These are phyloP conservation scores for Halisarca cf. caerulea DNA, from an alignment of 37 sponge, comb jelly and placozoan genomes.

Conservation along the genomic window DNA sequence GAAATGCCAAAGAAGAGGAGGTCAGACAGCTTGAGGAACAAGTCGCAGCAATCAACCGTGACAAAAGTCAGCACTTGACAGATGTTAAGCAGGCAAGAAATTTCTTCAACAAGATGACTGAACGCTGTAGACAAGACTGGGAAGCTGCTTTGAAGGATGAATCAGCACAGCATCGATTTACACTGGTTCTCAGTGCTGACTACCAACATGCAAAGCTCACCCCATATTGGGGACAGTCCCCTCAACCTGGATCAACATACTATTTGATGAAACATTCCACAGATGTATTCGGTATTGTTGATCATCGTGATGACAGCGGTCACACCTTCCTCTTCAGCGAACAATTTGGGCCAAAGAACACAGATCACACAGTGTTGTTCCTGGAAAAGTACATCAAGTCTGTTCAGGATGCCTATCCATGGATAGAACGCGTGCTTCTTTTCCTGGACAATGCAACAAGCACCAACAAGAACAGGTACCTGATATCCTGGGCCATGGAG, in stretches of 20 bases:
- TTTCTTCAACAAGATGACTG: slow-evolving; percentile 2
- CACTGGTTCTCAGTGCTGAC: slow-evolving; percentile 31
- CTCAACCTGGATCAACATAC: slow-evolving; percentile 51
- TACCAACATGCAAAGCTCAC: slow-evolving; percentile 41
- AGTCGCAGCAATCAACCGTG: neutral
- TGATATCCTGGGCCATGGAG: slow-evolving; percentile 44
- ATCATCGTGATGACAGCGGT: slow-evolving; percentile 17
- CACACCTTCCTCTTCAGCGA: slow-evolving; percentile 31
- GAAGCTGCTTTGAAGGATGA: neutral
- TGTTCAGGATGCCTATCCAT: neutral
- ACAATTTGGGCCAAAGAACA: slow-evolving; percentile 46
- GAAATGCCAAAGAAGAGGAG: slow-evolving; percentile 13
- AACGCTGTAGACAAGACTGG: slow-evolving; percentile 38
- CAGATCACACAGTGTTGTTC: slow-evolving; percentile 47
- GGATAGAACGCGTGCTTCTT: slow-evolving; percentile 36
- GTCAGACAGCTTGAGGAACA: slow-evolving; percentile 6
- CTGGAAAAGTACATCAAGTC: neutral
- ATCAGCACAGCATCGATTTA: neutral
- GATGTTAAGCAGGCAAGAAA: slow-evolving; percentile 7
- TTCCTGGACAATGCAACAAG: slow-evolving; percentile 52
- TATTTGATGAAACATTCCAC: slow-evolving; percentile 33
- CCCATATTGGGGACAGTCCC: slow-evolving; percentile 41
- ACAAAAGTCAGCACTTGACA: slow-evolving; percentile 8
- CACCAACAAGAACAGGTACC: slow-evolving; percentile 44
- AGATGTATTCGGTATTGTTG: slow-evolving; percentile 52